A percentile compares a stretch with the other conserved stretches of the same genome.
Conservation (phyloP, 2,797 vertebrate species). For the Peromyscus attwateri region DNA sequence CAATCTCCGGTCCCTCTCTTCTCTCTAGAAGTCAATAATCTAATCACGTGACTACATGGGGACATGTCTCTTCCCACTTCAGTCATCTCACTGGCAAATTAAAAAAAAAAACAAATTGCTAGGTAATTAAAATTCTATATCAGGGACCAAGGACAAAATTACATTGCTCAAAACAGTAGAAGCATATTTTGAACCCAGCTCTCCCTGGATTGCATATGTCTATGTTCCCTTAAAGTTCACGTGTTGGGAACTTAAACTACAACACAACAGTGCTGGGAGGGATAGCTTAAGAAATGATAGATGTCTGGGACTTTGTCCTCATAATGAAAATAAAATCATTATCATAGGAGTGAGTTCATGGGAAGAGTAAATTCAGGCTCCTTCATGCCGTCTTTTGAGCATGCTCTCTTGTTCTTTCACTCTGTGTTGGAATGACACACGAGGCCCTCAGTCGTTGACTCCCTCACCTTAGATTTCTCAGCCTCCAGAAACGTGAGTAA, state of each 20-base stretch:
- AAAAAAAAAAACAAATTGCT: background rate
- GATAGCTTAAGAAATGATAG: background rate
- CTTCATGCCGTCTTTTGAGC: background rate
- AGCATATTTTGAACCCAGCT: constrained; percentile 33
- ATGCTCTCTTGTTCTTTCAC: background rate
- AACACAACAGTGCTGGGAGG: background rate
- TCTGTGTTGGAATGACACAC: background rate
- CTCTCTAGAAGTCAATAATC: background rate
- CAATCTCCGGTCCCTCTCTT: background rate
- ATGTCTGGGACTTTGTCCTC: background rate
- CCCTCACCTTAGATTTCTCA: background rate
- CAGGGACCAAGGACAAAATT: background rate
- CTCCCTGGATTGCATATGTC: background rate
- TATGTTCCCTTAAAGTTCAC: background rate
- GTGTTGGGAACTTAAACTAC: background rate
- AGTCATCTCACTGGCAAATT: constrained; percentile 3
- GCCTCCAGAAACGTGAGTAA: background rate
- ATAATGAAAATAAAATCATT: background rate
- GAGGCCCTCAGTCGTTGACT: background rate
- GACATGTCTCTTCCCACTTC: background rate
- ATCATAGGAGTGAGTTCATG: background rate
- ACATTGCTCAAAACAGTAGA: background rate
- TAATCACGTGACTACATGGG: background rate
- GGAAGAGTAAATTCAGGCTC: background rate
- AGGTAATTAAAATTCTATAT: background rate